Conservation (phyloP, 2,888 invertebrate genomes). For the Orthosia gothica region DNA sequence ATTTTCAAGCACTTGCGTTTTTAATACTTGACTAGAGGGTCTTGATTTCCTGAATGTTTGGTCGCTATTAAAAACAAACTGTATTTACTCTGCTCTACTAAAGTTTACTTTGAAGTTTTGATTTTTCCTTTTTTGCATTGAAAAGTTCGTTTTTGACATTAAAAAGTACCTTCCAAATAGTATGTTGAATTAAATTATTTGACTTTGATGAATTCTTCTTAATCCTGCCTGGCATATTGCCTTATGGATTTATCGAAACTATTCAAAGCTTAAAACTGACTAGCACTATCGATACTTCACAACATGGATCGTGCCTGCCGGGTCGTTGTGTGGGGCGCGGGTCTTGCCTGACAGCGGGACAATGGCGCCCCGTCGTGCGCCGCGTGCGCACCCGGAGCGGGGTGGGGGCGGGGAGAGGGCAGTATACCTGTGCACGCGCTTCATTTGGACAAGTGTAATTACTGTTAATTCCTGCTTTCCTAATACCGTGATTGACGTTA, state of each 20-base stretch:
- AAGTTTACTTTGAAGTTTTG: too few species aligned
- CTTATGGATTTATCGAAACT: neutral
- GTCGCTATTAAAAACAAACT: too few species aligned
- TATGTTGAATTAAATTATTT: too few species aligned
- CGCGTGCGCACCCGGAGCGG: conserved; percentile 63
- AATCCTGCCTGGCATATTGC: neutral
- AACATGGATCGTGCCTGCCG: conserved; percentile 4
- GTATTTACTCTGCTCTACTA: too few species aligned
- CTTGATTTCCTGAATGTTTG: too few species aligned
- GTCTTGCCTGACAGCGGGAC: conserved; percentile 83
- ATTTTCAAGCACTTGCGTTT: neutral
- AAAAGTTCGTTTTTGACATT: too few species aligned
- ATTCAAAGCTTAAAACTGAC: neutral
- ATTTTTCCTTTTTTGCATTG: too few species aligned
- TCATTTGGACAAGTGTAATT: conserved; percentile 50
- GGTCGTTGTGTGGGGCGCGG: conserved; percentile 82
- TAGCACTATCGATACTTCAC: conserved; percentile 48
- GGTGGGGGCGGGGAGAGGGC: conserved; percentile 27
- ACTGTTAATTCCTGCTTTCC: conserved; percentile 50
- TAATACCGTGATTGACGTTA: conserved; percentile 18
- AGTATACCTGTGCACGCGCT: conserved; percentile 49
- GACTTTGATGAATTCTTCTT: neutral
- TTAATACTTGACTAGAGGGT: neutral
- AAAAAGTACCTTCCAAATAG: too few species aligned
- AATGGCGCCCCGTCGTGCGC: conserved; percentile 84